phyloP scores from a whole-genome alignment of 2,113 vertebrate species.

The Festucalex cinctus region DNA sequence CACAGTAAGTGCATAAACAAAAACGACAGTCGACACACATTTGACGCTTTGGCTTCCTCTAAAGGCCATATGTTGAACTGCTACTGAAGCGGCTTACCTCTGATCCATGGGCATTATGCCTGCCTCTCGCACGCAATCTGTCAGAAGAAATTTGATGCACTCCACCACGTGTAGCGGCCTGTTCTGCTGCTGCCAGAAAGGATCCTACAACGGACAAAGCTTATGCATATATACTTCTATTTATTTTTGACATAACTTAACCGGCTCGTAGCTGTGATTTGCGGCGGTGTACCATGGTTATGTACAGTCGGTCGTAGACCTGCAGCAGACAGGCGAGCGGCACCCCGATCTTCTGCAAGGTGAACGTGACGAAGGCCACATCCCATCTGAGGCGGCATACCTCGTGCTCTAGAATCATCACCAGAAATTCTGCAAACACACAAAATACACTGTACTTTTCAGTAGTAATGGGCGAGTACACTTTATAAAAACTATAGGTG shows the following conservation, averaged over 20 bases:
- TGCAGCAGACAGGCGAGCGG: slow-evolving; percentile 85
- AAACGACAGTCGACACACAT: neutral
- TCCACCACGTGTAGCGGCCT: slow-evolving; percentile 93
- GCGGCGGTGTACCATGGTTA: slow-evolving; percentile 78
- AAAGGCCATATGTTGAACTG: slow-evolving; percentile 12
- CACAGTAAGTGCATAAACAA: neutral
- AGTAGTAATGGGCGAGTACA: too few relatives aligned
- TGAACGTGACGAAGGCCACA: slow-evolving; percentile 87
- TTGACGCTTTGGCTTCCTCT: slow-evolving; percentile 7
- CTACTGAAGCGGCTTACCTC: slow-evolving; percentile 57
- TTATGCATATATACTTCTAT: neutral
- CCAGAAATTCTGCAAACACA: slow-evolving; percentile 82
- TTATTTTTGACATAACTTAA: neutral
- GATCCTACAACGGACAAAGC: slow-evolving; percentile 75
- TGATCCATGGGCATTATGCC: slow-evolving; percentile 83
- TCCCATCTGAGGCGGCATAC: slow-evolving; percentile 91
- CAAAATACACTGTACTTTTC: too few relatives aligned
- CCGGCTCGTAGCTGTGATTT: neutral
- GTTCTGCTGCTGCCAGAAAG: slow-evolving; percentile 89
- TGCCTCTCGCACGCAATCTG: slow-evolving; percentile 86
- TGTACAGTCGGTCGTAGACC: slow-evolving; percentile 95
- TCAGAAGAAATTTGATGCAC: slow-evolving; percentile 87
- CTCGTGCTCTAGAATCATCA: slow-evolving; percentile 91
- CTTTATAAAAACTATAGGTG: neutral
- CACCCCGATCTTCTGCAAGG: slow-evolving; percentile 92